Conservation (phyloP, 2,113 vertebrate genomes). For the Ceyx cyanopectus region DNA sequence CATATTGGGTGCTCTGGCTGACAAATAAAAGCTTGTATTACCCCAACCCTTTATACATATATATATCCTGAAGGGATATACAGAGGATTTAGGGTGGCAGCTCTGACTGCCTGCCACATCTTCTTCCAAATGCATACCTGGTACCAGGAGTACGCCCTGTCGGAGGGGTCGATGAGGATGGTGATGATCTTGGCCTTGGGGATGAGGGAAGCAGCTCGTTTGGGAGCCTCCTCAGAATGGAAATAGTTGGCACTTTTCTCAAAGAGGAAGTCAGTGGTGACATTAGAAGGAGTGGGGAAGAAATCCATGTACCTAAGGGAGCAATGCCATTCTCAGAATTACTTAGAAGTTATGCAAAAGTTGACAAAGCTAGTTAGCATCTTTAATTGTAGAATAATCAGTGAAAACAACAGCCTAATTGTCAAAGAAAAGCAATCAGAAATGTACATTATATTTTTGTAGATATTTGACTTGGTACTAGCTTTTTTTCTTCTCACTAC, state of each 20-base stretch:
- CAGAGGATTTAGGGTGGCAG: not conserved
- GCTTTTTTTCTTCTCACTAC: not conserved
- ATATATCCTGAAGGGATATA: not conserved
- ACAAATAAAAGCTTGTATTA: not conserved
- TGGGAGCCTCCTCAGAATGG: conserved; percentile 93
- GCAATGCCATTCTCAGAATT: conserved; percentile 52
- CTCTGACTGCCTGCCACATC: not conserved
- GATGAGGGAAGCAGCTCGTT: conserved; percentile 87
- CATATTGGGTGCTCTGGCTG: not conserved
- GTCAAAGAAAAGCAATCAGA: not conserved
- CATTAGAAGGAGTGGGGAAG: conserved; percentile 92
- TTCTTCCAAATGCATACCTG: conserved; percentile 80
- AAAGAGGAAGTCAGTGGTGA: conserved; percentile 94
- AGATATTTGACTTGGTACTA: not conserved
- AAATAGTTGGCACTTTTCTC: conserved; percentile 98
- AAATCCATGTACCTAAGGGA: conserved; percentile 97
- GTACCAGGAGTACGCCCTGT: conserved; percentile 97
- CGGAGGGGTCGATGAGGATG: conserved; percentile 94
- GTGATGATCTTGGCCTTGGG: conserved; percentile 97
- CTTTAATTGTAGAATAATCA: not conserved
- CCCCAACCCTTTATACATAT: not conserved
- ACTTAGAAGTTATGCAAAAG: not conserved
- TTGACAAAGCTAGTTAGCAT: not conserved
- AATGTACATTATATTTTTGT: not conserved
- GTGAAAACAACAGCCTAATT: not conserved